Base-by-base conservation (phyloP, 1,140 invertebrate genomes). In the Zaprionus ghesquierei region DNA sequence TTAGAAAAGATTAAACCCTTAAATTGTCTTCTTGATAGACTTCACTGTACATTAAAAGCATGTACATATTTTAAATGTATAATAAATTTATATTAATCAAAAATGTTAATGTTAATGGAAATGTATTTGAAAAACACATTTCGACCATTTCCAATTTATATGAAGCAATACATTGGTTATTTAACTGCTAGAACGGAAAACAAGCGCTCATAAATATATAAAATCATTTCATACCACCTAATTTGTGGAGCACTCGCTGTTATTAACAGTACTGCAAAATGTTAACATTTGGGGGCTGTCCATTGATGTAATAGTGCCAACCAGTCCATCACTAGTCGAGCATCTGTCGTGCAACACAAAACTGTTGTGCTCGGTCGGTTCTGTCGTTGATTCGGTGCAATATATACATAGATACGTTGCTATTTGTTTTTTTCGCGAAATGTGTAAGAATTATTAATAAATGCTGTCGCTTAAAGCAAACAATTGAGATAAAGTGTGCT, bases 391-490 rank as follows among this genome's bases (percentile, higher is more conserved):
- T 4, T 33, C 25, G 20, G 54, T 13, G 22, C 5, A 20, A 66
- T 54, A 15, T 18, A 60, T 13, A 38, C 13, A 60, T 54, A 58
- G 25, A 27, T 80, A 65, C 69, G 75, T 38, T 62, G 22, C 27
- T 79, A 59, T 58, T 80, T 86, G 70, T 72, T 78, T 76, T 79
- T 55, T 73, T 79, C 79, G 69, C 75, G 63, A 65, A 79, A 79
- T 82, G 62, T 73, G 38, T 51, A 69, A 69, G 55, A 66, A 70
- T 79, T 64, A 51, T 35, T 70, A 66, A 65, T 73, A 82, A 75
- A 35, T 60, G 61, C 63, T 70, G 55, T 66, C 70, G 58, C 50
- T 53, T 13, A 69, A 69, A 68, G 79, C 70, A 82, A 86, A 87
- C 51, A 89, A 31, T 35, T 63, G 54, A 68, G 79, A 86, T 82